Evolutionary conservation across 2,797 vertebrate genomes (phyloP).

Genomic region (Parauchenoglanis ngamensis): DNA sequence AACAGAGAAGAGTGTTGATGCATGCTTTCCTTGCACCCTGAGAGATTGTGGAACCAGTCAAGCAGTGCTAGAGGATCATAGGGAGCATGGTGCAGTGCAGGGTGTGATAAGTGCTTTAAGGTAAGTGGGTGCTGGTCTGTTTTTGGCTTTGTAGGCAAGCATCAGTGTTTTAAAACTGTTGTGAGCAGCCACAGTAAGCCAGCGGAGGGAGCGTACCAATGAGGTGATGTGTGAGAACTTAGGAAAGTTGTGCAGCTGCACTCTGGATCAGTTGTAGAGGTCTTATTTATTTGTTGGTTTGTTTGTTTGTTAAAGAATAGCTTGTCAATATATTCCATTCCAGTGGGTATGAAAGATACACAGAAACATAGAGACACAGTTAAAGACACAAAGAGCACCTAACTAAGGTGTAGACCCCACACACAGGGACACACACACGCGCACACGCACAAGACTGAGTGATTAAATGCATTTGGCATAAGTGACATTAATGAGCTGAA

Average conservation of each 20-base stretch:
- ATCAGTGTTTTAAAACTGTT: not conserved
- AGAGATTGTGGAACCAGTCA: not conserved
- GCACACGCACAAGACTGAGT: not conserved
- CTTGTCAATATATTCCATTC: not conserved
- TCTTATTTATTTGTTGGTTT: not conserved
- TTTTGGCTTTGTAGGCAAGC: not conserved
- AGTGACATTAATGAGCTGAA: constrained; percentile 46
- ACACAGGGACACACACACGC: constrained; percentile 17
- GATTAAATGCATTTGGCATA: constrained; percentile 29
- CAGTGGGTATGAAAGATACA: not conserved
- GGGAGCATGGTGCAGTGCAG: not conserved
- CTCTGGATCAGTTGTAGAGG: not conserved
- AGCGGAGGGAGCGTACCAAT: not conserved
- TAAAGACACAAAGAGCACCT: not conserved
- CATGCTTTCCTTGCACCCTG: not conserved
- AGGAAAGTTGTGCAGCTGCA: not conserved
- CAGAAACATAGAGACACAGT: not conserved
- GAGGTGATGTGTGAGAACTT: not conserved
- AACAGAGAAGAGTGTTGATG: not conserved
- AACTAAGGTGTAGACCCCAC: not conserved
- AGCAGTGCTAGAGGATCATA: not conserved
- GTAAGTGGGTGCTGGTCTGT: not conserved
- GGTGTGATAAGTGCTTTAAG: not conserved
- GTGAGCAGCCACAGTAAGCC: not conserved
- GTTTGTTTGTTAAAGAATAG: not conserved